phyloP scores from a whole-genome alignment of 1,140 invertebrate species.

The Nylanderia fulva region DNA sequence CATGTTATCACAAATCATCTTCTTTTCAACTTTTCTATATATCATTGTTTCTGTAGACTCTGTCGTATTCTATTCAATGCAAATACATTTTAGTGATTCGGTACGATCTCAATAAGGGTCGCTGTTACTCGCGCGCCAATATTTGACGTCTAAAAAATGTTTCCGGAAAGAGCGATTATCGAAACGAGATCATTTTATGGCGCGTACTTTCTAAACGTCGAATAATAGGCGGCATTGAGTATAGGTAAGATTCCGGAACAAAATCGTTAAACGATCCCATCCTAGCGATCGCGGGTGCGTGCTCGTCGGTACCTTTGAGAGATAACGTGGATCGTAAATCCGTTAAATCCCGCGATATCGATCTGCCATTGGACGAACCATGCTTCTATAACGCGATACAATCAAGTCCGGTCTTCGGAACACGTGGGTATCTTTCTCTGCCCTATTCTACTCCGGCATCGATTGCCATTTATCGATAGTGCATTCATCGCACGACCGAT shows the following conservation, averaged over 20 bases:
- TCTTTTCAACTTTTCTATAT: neutral
- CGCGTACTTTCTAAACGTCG: slow-evolving; percentile 41
- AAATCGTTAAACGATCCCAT: slow-evolving; percentile 73
- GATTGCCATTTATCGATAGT: slow-evolving; percentile 49
- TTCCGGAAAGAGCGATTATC: slow-evolving; percentile 51
- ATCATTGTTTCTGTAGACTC: slow-evolving; percentile 18
- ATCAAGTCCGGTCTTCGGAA: slow-evolving; percentile 66
- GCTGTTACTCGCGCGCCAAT: neutral
- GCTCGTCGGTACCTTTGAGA: slow-evolving; percentile 73
- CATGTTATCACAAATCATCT: neutral
- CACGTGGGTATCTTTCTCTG: slow-evolving; percentile 25
- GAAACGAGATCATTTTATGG: slow-evolving; percentile 65
- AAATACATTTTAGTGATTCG: slow-evolving; percentile 44
- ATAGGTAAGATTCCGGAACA: slow-evolving; percentile 66
- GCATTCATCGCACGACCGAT: slow-evolving; percentile 52
- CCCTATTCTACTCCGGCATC: neutral
- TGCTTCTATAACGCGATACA: slow-evolving; percentile 59
- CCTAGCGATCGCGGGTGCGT: slow-evolving; percentile 61
- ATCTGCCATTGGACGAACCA: slow-evolving; percentile 69
- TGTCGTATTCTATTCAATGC: slow-evolving; percentile 48
- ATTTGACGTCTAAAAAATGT: slow-evolving; percentile 27
- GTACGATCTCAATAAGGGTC: slow-evolving; percentile 48
- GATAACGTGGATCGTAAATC: slow-evolving; percentile 75
- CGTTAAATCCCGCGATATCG: slow-evolving; percentile 72
- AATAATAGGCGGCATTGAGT: slow-evolving; percentile 68